Evolutionary conservation across 92 coral and sea anemone species (phyloP).

Genomic region (Scolanthus callimorphus): DNA sequence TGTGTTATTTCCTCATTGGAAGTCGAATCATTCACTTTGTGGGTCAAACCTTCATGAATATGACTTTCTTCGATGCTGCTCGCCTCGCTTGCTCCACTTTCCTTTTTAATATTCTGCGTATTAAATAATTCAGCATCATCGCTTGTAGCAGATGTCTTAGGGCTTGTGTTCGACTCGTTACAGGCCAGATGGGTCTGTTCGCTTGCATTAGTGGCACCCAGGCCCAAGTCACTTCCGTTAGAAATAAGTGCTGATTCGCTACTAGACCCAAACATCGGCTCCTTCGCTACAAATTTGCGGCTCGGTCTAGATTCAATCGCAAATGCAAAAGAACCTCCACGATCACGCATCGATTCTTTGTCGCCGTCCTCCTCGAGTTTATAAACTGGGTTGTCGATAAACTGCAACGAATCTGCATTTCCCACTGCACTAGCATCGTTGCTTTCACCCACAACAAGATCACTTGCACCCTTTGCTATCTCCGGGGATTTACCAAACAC

Average conservation of each 20-base stretch:
- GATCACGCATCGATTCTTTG: slow-evolving; percentile 23
- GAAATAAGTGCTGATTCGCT: slow-evolving; percentile 23
- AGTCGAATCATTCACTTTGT: slow-evolving; percentile 4
- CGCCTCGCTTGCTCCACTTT: slow-evolving; percentile 29
- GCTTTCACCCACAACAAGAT: neutral
- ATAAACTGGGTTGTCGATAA: neutral
- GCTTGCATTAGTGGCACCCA: slow-evolving; percentile 42
- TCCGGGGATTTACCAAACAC: slow-evolving; percentile 38
- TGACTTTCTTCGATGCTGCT: neutral
- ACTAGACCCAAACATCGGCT: neutral
- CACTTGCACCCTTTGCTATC: slow-evolving; percentile 11
- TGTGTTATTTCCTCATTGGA: neutral
- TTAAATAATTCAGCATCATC: slow-evolving; percentile 78
- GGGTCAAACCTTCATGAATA: neutral
- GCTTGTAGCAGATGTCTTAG: slow-evolving; percentile 57
- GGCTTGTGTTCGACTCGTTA: slow-evolving; percentile 10
- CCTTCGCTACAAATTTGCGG: slow-evolving; percentile 1
- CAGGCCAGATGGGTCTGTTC: slow-evolving; percentile 25
- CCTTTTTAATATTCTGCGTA: slow-evolving; percentile 57
- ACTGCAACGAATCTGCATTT: too few species aligned
- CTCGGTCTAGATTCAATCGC: slow-evolving; percentile 14
- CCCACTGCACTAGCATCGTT: neutral
- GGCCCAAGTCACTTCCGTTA: slow-evolving; percentile 59
- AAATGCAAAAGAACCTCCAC: slow-evolving; percentile 31
- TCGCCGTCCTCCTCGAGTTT: neutral